phyloP scores from a whole-genome alignment of 2,797 vertebrate species.

The Lithobates sylvaticus region DNA sequence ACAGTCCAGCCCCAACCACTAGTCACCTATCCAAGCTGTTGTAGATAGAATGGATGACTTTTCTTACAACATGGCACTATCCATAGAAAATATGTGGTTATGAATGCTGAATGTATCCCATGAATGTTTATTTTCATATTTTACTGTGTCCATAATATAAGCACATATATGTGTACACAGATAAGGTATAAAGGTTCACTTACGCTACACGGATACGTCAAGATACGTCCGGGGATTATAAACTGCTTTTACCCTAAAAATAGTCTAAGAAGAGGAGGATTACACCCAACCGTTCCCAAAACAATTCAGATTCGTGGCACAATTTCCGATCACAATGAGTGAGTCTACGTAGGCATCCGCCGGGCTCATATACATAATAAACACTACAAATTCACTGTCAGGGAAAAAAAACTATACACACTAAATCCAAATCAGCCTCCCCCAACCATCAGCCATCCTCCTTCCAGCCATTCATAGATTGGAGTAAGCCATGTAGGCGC shows the following conservation, averaged over 20 bases:
- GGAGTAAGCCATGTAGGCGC: background rate
- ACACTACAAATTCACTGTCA: background rate
- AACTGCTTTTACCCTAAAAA: background rate
- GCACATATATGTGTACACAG: background rate
- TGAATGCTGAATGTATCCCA: background rate
- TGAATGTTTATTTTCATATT: background rate
- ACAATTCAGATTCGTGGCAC: background rate
- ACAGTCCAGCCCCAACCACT: background rate
- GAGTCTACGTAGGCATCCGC: no score
- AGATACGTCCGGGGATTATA: background rate
- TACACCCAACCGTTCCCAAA: background rate
- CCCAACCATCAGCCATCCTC: constrained; percentile 1
- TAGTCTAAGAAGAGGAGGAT: background rate
- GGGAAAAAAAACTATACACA: background rate
- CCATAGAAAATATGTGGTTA: background rate
- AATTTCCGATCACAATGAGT: no score
- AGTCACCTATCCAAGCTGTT: background rate
- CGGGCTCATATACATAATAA: background rate
- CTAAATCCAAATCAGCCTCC: background rate
- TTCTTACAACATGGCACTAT: background rate
- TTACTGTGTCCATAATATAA: background rate
- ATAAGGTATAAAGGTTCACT: background rate
- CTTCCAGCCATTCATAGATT: background rate
- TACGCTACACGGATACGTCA: no score
- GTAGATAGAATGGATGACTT: background rate